phyloP scores from a whole-genome alignment of 2,888 invertebrate species.

The Hoplodrina blanda region DNA sequence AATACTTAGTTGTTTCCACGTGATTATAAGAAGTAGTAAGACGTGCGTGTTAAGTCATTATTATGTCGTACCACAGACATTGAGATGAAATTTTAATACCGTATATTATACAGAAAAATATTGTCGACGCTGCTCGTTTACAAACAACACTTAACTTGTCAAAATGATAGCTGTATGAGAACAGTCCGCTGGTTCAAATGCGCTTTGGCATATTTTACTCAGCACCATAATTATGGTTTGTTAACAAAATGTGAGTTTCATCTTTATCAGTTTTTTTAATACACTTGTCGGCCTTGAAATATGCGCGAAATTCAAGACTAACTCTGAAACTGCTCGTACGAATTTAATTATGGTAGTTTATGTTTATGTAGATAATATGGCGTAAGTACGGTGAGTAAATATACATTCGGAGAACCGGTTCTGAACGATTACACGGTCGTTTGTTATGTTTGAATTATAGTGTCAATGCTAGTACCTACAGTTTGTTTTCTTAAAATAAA shows the following conservation, averaged over 20 bases:
- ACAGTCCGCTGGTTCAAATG: conserved; percentile 67
- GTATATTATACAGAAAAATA: conserved; percentile 75
- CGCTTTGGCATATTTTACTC: conserved; percentile 69
- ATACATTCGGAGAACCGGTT: conserved; percentile 54
- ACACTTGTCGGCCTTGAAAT: conserved; percentile 51
- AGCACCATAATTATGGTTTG: conserved; percentile 61
- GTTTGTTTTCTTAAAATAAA: conserved; percentile 49
- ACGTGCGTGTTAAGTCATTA: conserved; percentile 74
- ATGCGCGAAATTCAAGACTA: conserved; percentile 26
- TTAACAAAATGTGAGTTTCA: conserved; percentile 40
- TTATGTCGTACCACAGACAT: conserved; percentile 67
- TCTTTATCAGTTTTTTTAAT: conserved; percentile 61
- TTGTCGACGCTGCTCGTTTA: conserved; percentile 74
- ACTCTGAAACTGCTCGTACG: conserved; percentile 26
- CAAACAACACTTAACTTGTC: conserved; percentile 74
- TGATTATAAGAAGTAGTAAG: conserved; percentile 45
- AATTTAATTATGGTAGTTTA: conserved; percentile 35
- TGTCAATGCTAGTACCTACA: conserved; percentile 49
- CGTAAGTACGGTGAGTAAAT: conserved; percentile 22
- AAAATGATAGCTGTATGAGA: conserved; percentile 71
- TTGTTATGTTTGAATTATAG: conserved; percentile 51
- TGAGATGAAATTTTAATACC: conserved; percentile 74
- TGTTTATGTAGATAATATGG: conserved; percentile 18
- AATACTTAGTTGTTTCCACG: conserved; percentile 47
- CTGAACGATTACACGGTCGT: conserved; percentile 46